A percentile compares a stretch with the other conserved stretches of the same genome.
Evolutionary conservation across 2,113 vertebrate species (phyloP).

Genomic region (Lota lota): DNA sequence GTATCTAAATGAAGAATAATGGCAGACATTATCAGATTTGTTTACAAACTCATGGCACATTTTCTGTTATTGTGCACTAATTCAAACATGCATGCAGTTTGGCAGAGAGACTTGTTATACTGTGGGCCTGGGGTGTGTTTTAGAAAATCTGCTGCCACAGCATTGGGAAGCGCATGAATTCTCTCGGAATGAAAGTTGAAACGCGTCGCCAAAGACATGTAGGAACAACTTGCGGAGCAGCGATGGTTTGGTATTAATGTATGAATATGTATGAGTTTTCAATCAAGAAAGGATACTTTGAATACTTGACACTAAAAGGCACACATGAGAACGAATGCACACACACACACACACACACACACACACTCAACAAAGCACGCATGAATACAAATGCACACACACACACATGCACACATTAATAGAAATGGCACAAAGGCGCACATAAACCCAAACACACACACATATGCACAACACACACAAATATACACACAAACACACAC

Average conservation of each 20-base stretch:
- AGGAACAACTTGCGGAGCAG: slow-evolving; percentile 40
- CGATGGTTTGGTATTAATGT: slow-evolving; percentile 31
- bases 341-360: not conserved
- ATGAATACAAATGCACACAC: not conserved
- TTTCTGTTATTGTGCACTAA: slow-evolving; percentile 33
- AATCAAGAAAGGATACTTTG: slow-evolving; percentile 33
- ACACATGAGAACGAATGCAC: not conserved
- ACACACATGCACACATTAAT: not conserved
- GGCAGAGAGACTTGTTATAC: slow-evolving; percentile 17
- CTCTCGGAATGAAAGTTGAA: slow-evolving; percentile 9
- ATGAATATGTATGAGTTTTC: slow-evolving; percentile 52
- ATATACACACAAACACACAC: not conserved
- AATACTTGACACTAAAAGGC: slow-evolving; percentile 22
- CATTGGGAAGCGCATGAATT: slow-evolving; percentile 45
- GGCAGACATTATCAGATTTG: slow-evolving; percentile 15
- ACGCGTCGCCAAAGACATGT: slow-evolving; percentile 2
- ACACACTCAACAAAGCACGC: not conserved
- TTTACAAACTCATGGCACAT: slow-evolving; percentile 31
- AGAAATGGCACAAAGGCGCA: not conserved
- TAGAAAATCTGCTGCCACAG: slow-evolving; percentile 27
- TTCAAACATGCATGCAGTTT: slow-evolving; percentile 14
- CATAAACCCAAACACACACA: not conserved
- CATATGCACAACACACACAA: not conserved
- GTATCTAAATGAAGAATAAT: slow-evolving; percentile 49
- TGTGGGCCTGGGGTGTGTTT: slow-evolving; percentile 33